Base-by-base conservation (phyloP, 2,888 invertebrate species). In the Gastrophysa polygoni region DNA sequence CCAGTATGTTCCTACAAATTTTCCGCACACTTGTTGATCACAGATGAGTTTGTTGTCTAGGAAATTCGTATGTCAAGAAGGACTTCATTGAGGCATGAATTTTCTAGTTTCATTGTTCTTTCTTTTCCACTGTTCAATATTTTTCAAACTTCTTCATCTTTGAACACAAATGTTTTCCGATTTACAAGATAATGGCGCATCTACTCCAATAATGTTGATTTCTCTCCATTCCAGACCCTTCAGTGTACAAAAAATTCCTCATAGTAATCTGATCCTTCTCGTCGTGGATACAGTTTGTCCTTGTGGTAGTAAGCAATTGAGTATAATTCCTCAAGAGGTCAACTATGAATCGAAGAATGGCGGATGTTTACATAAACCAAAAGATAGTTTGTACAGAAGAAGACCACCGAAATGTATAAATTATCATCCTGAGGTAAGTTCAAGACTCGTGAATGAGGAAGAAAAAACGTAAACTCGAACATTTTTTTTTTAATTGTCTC, bases 191-290 rank as follows among this genome's bases (percentile, higher is more conserved):
- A n/a, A n/a, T n/a, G n/a, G n/a, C n/a, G n/a, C 17, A 18, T 11
- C 14, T 54, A 5, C 17, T 2, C 14, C 14, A 46, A 18, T 50
- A n/a, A 38, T 10, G 7, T n/a, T 29, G 2, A 52, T 14, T 34
- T 18, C 28, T 21, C 10, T 52, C 16, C 18, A 8, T 71, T 69
- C 18, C 50, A 92, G 95, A 76, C 94, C 94, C 21, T 95, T 95
- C 83, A 95, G 94, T 83, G 94, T 95, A 59, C 94, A 95, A 78
- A 93, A 93, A 83, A 93, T 95, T 75, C 93, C 91, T 51, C 91
- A 93, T 80, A 95, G 94, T 77, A 95, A 95, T 84, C 83, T 95
- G 73, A 92, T 95, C 74, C 83, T 95, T 68, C 84, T 95, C 67
- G 95, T 94, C 68, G 94, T 95, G 73, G 94, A 95, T 81, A 93